These are phyloP conservation scores for Struthio camelus DNA, from an alignment of 2,113 vertebrate species.

Conservation along the genomic window DNA sequence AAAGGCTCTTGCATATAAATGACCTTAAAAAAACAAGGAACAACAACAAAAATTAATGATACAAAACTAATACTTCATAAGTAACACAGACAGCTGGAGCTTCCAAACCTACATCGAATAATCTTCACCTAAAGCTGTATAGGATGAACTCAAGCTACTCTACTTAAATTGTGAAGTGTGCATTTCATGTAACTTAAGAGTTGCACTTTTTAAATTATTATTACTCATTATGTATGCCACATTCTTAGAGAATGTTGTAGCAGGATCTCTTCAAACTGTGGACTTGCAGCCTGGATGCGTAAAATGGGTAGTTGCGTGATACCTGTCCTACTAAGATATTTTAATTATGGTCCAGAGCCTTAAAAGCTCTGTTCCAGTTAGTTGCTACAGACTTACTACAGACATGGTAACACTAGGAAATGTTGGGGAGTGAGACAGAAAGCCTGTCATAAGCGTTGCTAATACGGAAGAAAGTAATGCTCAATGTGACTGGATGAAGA, in stretches of 20 bases:
- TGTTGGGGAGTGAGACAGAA: not conserved
- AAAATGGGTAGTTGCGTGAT: not conserved
- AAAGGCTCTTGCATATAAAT: not conserved
- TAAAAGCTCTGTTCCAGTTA: not conserved
- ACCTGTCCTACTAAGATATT: rapidly evolving
- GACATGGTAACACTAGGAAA: not conserved
- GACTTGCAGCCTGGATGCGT: not conserved
- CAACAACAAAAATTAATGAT: not conserved
- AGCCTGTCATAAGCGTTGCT: not conserved
- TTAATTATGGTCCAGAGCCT: not conserved
- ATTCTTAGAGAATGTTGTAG: not conserved
- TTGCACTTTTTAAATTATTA: not conserved
- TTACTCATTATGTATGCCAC: not conserved
- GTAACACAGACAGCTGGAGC: not conserved
- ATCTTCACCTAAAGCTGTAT: not conserved
- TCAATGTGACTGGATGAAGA: not conserved
- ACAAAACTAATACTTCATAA: not conserved
- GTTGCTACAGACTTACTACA: rapidly evolving
- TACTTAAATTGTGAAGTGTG: not conserved
- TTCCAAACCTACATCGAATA: not conserved
- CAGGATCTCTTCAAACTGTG: not conserved
- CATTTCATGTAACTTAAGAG: not conserved
- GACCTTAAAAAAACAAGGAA: not conserved
- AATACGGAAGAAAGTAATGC: not conserved
- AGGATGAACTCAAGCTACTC: not conserved